Conservation (phyloP, 2,888 invertebrate genomes). For the Microchrysa polita region DNA sequence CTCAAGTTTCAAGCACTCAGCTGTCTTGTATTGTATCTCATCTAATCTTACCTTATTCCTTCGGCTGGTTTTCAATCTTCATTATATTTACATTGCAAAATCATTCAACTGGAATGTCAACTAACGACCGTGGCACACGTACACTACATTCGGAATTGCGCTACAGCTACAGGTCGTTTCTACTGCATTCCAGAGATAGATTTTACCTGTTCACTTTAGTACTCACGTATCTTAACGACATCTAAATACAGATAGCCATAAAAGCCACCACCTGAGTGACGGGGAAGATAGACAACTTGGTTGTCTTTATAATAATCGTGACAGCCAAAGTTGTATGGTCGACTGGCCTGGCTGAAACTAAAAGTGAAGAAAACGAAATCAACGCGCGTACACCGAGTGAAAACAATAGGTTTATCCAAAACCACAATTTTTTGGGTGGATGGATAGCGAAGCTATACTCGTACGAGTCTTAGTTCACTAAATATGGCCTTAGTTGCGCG, state of each 20-base stretch:
- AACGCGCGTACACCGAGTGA: not conserved
- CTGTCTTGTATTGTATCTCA: constrained; percentile 5
- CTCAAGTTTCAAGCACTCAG: no score
- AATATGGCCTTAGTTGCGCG: no score
- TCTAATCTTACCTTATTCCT: not conserved
- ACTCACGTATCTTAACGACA: not conserved
- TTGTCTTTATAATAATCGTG: not conserved
- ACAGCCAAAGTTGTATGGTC: not conserved
- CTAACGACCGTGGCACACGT: not conserved
- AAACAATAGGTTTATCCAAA: not conserved
- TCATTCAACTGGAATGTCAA: constrained; percentile 31
- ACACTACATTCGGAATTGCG: constrained; percentile 5
- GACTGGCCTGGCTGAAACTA: constrained; percentile 34
- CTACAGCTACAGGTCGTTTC: constrained; percentile 4
- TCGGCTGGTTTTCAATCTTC: not conserved
- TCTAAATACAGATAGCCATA: not conserved
- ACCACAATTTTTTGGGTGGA: no score
- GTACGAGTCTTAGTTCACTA: no score
- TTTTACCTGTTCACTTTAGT: constrained; percentile 23
- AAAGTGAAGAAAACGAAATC: constrained; percentile 43
- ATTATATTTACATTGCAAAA: not conserved
- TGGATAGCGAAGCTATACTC: no score
- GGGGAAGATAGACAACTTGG: not conserved
- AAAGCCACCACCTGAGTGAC: not conserved
- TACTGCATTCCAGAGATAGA: constrained; percentile 27